These are phyloP conservation scores for Trachelipus rathkii DNA, from an alignment of 1,140 invertebrate genomes.

Conservation along the genomic window DNA sequence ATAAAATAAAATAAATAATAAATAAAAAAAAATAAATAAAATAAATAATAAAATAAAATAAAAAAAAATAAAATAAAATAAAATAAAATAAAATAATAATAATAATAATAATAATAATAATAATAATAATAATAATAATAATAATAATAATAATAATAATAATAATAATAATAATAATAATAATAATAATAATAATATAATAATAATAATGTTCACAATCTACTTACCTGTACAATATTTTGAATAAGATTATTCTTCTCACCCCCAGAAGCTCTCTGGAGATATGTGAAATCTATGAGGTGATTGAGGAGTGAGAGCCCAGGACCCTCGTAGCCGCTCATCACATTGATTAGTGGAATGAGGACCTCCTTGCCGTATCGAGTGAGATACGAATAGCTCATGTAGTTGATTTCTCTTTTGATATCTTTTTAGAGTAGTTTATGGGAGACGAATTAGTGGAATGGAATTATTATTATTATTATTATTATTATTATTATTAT, in stretches of 20 bases:
- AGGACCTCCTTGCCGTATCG: not conserved
- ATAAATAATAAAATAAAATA: no score
- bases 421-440: not conserved
- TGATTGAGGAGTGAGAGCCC: not conserved
- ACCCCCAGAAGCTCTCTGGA: not conserved
- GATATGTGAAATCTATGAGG: not conserved
- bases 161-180: slow-evolving; percentile 6
- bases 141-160: no score
- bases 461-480: no score
- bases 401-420: not conserved
- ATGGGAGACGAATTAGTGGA: no score
- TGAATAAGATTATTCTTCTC: not conserved
- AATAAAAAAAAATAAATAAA: no score
- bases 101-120: slow-evolving; percentile 13
- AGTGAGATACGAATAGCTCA: not conserved
- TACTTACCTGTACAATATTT: not conserved
- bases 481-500: no score
- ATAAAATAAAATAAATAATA: no score
- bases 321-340: not conserved
- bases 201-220: not conserved
- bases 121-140: not conserved
- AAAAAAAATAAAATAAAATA: no score
- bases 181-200: not conserved
- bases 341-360: not conserved
- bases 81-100: not conserved